Evolutionary conservation across 2,888 invertebrate genomes (phyloP), one percentile per base, ranked within the genome.

Genomic region (Dicycla oo): DNA sequence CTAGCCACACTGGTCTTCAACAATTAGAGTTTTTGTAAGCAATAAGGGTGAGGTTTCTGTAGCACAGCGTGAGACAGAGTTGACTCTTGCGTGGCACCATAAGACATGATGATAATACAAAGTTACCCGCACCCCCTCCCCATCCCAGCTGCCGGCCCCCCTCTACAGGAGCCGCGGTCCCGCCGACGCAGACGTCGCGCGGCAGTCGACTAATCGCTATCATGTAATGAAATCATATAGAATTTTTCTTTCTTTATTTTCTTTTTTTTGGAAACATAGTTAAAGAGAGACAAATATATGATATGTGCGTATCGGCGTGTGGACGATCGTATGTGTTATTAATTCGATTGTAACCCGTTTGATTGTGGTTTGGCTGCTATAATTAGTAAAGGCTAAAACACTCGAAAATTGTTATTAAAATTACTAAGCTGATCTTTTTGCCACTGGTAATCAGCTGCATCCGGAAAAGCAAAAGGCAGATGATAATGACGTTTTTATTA

Each of bases 231-330:
- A 89, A 93, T 91, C 91, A 92, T 88, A 94, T 93, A 95, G 93
- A 94, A 92, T 92, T 90, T 91, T 94, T 93, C 89, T 91, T 93
- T 93, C 86, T 87, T 91, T 93, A 91, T 87, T 89, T 93, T 91
- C 89, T 88, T 89, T 91, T 92, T 94, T 95, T 95, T 93, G 92
- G 90, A 94, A 93, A 92, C 91, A 92, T 94, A 94, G 94, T 91
- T 88, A 91, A 91, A 91, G 90, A 92, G 91, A 93, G 90, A 94
- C 89, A 89, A 90, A 92, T 93, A 91, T 93, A 95, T 96, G 95
- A 95, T 95, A 95, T 95, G 95, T 95, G 95, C 95, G 95, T 95
- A 94, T 93, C 93, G 91, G 92, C 92, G 95, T 95, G 94, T 95
- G 95, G 93, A 94, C 93, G 91, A 94, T 90, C 91, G 93, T 94